Evolutionary conservation across 2,797 vertebrate genomes (phyloP), one percentile per base, ranked within the genome.

Genomic region (Coregonus ussuriensis): DNA sequence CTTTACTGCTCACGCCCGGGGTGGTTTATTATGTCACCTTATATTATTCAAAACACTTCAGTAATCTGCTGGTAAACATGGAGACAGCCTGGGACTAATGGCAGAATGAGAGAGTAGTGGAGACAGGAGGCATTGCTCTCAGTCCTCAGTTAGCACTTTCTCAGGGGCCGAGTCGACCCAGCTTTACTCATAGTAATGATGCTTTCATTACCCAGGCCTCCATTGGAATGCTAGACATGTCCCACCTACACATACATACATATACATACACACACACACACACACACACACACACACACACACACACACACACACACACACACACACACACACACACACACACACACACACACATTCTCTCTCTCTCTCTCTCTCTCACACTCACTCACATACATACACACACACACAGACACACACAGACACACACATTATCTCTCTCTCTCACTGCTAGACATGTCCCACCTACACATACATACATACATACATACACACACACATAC

Each of bases 201-300:
- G 84, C 86, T 88, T 92, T 89, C 87, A 88, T 93, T 92, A 92
- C 85, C 84, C 83, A 88, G 29, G 15, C n/a, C 41, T 37, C n/a
- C 59, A 75, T 85, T 83, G 80, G 78, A 82, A 92, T 91, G 87
- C 88, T 83, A 87, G 82, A 69, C 85, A 85, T 90, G 87, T 84
- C 62, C 85, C 77, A 74, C 82, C 81, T 78, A 76, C 80, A 11
- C 51, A 6, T 21, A 31, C 9, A 72, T 51, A 25, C 25, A 53
- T 31, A 54, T 21, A 25, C 51, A 47, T 16, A 31, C 18, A 9
- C 69, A 7, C 41, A 25, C 41, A 51, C 18, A n/a, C 69, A 9
- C 37, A n/a, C n/a, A 6, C 63, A 25, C 63, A 6, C 63, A 25
- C 21, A 25, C 25, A 25, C 29, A 25, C 25, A 11, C 63, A 0